A percentile compares a stretch with the other conserved stretches of the same genome.
Conservation (phyloP, 2,797 vertebrate species). For the Intellagama lesueurii region DNA sequence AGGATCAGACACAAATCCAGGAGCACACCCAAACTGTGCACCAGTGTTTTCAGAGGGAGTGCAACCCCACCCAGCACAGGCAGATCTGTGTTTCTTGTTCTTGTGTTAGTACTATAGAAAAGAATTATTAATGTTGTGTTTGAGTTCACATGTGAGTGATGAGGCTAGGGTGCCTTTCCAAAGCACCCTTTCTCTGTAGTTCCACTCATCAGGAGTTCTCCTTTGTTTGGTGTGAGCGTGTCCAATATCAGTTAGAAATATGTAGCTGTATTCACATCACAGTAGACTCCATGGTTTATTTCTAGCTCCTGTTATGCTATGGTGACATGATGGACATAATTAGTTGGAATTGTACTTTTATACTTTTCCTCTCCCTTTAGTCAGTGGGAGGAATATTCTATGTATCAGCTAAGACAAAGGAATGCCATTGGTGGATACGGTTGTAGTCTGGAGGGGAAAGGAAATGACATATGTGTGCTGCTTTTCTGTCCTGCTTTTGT, state of each 20-base stretch:
- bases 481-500: background rate
- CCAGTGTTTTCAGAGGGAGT: no score
- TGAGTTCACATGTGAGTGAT: background rate
- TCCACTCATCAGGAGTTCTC: background rate
- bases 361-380: background rate
- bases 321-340: background rate
- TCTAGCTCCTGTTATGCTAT: background rate
- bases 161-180: background rate
- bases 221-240: no score
- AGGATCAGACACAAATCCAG: no score
- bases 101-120: no score
- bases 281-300: background rate
- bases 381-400: background rate
- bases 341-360: background rate
- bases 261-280: no score
- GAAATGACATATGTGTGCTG: background rate
- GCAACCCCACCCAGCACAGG: no score
- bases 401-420: background rate
- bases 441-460: background rate
- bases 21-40: no score
- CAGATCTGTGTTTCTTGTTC: no score
- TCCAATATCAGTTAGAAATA: background rate
- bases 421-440: background rate
- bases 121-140: background rate
- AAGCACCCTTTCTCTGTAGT: background rate